A percentile compares a stretch with the other conserved stretches of the same genome.
phyloP scores from a whole-genome alignment of 2,113 vertebrate genomes.

The Siniperca chuatsi region DNA sequence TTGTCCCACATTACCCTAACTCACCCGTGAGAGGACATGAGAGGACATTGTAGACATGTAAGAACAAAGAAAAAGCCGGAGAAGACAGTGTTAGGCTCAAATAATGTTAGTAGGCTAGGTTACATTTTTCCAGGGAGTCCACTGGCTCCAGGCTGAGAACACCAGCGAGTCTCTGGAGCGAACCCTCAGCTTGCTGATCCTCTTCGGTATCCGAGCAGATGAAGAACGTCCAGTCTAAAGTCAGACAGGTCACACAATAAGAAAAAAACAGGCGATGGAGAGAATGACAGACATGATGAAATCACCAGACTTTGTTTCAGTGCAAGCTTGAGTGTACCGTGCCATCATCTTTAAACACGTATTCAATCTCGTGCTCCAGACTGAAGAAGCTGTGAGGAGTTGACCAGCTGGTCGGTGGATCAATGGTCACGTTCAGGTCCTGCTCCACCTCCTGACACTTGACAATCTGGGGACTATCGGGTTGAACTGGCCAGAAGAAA shows the following conservation, averaged over 20 bases:
- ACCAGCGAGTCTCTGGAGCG: slow-evolving; percentile 82
- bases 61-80: slow-evolving; percentile 23
- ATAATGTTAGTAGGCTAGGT: slow-evolving; percentile 74
- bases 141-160: slow-evolving; percentile 81
- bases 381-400: slow-evolving; percentile 83
- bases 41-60: slow-evolving; percentile 10
- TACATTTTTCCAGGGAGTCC: slow-evolving; percentile 85
- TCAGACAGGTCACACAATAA: slow-evolving; percentile 25
- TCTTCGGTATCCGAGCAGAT: slow-evolving; percentile 52
- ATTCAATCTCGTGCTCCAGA: slow-evolving; percentile 83
- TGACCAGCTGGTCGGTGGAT: slow-evolving; percentile 78
- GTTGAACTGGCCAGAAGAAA: slow-evolving; percentile 66
- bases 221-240: slow-evolving; percentile 34
- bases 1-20: too few species aligned
- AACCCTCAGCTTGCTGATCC: slow-evolving; percentile 74
- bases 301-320: neutral
- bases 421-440: slow-evolving; percentile 68
- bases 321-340: slow-evolving; percentile 53
- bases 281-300: neutral
- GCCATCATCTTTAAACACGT: slow-evolving; percentile 67
- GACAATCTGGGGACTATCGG: slow-evolving; percentile 66
- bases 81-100: slow-evolving; percentile 17
- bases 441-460: slow-evolving; percentile 40
- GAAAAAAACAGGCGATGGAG: slow-evolving; percentile 1
- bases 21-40: slow-evolving; percentile 2